Conservation (phyloP, 2,113 vertebrate species). For the Meles meles region DNA sequence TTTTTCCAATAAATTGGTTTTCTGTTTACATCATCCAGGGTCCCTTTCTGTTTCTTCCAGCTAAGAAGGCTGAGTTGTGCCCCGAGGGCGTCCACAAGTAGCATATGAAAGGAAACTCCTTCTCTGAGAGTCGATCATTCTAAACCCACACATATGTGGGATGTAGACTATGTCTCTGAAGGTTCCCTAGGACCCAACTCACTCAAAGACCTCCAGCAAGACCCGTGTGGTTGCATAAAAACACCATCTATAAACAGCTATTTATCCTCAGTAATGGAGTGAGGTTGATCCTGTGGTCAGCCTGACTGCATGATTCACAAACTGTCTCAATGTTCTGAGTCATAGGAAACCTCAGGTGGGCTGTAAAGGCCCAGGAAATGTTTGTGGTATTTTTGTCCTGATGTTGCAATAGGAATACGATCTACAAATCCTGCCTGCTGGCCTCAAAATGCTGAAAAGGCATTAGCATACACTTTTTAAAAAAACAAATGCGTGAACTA, state of each 20-base stretch:
- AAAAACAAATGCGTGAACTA: neutral
- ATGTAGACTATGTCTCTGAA: neutral
- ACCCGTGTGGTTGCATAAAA: neutral
- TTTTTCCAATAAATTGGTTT: neutral
- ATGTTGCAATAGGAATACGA: slow-evolving; percentile 39
- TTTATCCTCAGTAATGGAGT: neutral
- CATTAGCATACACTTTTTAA: slow-evolving; percentile 23
- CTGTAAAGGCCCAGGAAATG: slow-evolving; percentile 23
- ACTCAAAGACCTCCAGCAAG: neutral
- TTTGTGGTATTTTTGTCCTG: slow-evolving; percentile 53
- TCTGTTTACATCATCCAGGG: neutral
- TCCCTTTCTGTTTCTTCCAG: neutral
- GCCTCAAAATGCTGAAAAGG: slow-evolving; percentile 40
- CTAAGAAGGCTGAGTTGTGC: neutral
- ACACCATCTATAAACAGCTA: neutral
- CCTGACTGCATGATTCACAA: neutral
- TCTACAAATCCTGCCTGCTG: slow-evolving; percentile 38
- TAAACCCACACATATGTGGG: neutral
- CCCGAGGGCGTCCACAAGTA: neutral
- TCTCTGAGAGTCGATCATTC: neutral
- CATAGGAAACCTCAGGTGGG: slow-evolving; percentile 65
- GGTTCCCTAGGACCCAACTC: neutral
- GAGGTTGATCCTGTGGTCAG: slow-evolving; percentile 26
- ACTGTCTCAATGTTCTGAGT: slow-evolving; percentile 50
- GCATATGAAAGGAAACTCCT: neutral